Conservation (phyloP, 2,888 invertebrate genomes). For the Drosophila leonis region DNA sequence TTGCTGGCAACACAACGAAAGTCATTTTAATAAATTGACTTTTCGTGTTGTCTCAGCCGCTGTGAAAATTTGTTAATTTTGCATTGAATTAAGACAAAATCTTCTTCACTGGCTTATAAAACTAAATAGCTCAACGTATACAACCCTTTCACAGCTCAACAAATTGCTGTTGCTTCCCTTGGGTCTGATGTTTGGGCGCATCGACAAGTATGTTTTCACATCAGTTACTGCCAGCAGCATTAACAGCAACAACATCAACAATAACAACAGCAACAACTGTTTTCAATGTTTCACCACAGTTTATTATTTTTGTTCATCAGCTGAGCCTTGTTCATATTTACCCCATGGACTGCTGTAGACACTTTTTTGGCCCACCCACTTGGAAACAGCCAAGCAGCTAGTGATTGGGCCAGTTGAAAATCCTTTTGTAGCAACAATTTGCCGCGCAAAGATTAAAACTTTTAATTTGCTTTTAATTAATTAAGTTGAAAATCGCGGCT, state of each 20-base stretch:
- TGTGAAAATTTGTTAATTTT: conserved; percentile 82
- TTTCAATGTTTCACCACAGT: conserved; percentile 62
- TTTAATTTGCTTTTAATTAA: conserved; percentile 83
- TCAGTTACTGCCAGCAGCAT: conserved; percentile 40
- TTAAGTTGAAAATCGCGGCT: conserved; percentile 82
- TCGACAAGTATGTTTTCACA: conserved; percentile 68
- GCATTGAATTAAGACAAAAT: conserved; percentile 81
- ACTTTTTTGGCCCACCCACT: conserved; percentile 24
- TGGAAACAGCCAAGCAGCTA: conserved; percentile 2
- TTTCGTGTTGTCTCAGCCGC: conserved; percentile 68
- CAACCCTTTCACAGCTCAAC: conserved; percentile 54
- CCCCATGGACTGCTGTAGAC: conserved; percentile 41
- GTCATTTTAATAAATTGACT: conserved; percentile 67
- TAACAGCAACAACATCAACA: conserved; percentile 23
- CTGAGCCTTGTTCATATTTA: conserved; percentile 39
- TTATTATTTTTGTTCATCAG: conserved; percentile 81
- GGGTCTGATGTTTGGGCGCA: conserved; percentile 39
- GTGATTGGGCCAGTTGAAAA: conserved; percentile 45
- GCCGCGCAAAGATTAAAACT: conserved; percentile 79
- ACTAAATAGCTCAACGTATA: conserved; percentile 49
- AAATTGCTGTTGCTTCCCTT: conserved; percentile 42
- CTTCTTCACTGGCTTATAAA: conserved; percentile 79
- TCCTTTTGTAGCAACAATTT: conserved; percentile 76
- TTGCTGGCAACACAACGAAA: conserved; percentile 32
- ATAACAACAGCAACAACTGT: conserved; percentile 20